phyloP scores from a whole-genome alignment of 2,113 vertebrate genomes.

The Ramphastos sulfuratus region DNA sequence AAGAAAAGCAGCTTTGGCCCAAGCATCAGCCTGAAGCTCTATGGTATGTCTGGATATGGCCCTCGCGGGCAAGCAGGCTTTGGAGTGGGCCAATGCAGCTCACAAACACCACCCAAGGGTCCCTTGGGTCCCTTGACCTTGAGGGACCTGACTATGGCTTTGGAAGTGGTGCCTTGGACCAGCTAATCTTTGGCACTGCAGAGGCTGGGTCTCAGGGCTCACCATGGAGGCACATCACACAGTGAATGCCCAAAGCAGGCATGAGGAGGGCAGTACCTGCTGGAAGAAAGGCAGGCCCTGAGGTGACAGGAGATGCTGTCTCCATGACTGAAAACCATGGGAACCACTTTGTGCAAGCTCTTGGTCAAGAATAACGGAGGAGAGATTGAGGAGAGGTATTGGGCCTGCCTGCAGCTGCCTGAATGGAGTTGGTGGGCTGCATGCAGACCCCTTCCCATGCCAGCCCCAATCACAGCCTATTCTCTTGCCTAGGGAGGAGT shows the following conservation, averaged over 20 bases:
- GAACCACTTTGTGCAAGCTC: background rate
- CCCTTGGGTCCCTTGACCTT: background rate
- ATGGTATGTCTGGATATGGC: conserved; percentile 68
- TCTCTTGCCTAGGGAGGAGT: conserved; percentile 76
- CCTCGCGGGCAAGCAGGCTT: background rate
- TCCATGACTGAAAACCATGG: background rate
- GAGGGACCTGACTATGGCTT: background rate
- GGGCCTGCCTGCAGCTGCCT: background rate
- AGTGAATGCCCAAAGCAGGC: background rate
- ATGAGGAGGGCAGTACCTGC: background rate
- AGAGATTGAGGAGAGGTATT: background rate
- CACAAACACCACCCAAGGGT: background rate
- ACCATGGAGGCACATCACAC: background rate
- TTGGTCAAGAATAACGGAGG: background rate
- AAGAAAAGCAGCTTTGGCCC: conserved; percentile 72
- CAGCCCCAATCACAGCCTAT: background rate
- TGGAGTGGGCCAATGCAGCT: background rate
- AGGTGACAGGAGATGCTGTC: background rate
- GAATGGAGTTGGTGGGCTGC: background rate
- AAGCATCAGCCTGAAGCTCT: conserved; percentile 81
- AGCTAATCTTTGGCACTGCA: background rate
- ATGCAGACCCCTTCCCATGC: background rate
- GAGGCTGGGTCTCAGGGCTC: background rate
- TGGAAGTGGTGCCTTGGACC: background rate
- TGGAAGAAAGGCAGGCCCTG: background rate